These are phyloP conservation scores for Boulengeromyrus knoepffleri DNA, from an alignment of 2,113 vertebrate genomes.

Conservation along the genomic window DNA sequence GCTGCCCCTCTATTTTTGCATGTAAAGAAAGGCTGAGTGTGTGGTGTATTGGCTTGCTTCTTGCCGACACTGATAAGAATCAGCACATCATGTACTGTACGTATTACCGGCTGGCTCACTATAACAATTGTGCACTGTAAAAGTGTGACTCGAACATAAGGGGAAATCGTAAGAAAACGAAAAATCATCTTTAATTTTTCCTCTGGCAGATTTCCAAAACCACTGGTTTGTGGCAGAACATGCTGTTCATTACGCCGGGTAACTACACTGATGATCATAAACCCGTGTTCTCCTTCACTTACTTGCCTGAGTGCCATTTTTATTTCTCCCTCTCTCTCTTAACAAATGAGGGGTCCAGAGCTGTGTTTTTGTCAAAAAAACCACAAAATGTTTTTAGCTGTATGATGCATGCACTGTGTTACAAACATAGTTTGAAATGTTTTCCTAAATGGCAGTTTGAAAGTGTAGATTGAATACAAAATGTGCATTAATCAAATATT, in stretches of 20 bases:
- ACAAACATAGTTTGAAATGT: neutral
- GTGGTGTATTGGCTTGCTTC: neutral
- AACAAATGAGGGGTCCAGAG: conserved; percentile 33
- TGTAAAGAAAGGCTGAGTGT: neutral
- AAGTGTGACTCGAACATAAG: neutral
- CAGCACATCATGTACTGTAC: conserved; percentile 3
- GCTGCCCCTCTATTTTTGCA: neutral
- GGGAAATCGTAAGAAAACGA: neutral
- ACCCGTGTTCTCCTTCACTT: conserved; percentile 52
- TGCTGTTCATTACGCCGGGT: conserved; percentile 50
- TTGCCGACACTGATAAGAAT: conserved; percentile 8
- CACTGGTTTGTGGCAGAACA: conserved; percentile 40
- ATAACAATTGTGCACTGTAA: neutral
- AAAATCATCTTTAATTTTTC: neutral
- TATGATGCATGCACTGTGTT: neutral
- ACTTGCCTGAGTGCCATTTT: neutral
- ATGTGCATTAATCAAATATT: neutral
- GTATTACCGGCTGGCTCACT: neutral
- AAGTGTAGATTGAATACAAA: neutral
- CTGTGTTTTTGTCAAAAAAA: neutral
- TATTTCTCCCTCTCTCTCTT: conserved; percentile 35
- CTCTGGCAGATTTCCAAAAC: conserved; percentile 32
- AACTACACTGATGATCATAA: conserved; percentile 55
- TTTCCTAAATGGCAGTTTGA: neutral
- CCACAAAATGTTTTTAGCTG: neutral